Base-by-base conservation (phyloP, 2,888 invertebrate genomes). In the Cheilosia urbana region DNA sequence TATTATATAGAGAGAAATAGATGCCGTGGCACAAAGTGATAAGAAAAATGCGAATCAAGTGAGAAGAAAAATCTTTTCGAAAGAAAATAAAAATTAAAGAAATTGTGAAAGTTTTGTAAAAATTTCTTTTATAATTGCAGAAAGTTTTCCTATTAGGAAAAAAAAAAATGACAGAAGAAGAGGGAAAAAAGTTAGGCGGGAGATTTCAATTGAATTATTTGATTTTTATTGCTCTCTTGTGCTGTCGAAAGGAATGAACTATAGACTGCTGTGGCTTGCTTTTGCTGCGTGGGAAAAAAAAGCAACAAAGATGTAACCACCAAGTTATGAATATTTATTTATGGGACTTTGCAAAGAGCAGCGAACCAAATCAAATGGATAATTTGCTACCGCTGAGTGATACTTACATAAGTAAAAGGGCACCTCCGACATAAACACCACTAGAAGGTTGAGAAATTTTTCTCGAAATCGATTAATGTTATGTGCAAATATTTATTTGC, bases 121-220 rank as follows among this genome's bases (percentile, higher is more conserved):
- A 47, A 47, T 71, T 63, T 73, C 24, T 65, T 57, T 15, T 75
- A 75, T 75, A 65, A 75, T 75, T 75, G 65, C 75, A 24, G 47
- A 75, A 75, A 57, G 57, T 75, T 65, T 57, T 55, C 47, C 19
- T 63, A 65, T 49, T 27, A 47, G 63, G 45, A 63, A 17, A 9
- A 66, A 40, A n/a, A 37, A 13, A 27, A 40, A 45, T 42, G 13
- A 4, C 37, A 13, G 13, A 37, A 24, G 15, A 21, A 24, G 15
- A 24, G 40, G 30, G 9, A 27, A 40, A 63, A 51, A 42, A 53
- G n/a, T 63, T 53, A 30, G 51, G 13, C 19, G 47, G 49, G 45
- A 37, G 21, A 30, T 51, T 62, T 42, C 27, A 72, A 60, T 58
- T 71, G 49, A 51, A 49, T 60, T 42, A 17, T 37, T 34, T 11